Base-by-base conservation (phyloP, 35 echinoderm and acorn worm species). In the Lytechinus variegatus region DNA sequence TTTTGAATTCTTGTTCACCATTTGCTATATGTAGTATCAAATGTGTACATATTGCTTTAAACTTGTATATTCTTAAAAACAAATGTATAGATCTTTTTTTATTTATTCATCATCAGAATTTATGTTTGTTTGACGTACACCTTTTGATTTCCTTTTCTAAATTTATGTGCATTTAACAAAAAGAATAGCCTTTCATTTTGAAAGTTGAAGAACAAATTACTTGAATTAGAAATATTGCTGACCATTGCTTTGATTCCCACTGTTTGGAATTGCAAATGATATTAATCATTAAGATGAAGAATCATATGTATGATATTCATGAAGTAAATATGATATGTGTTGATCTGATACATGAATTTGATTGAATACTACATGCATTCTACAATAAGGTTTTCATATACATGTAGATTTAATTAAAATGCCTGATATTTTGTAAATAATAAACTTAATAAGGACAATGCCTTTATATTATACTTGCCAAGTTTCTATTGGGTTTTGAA, bases 381-480 rank as follows among this genome's bases (percentile, higher is more conserved):
- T 6, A 79, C 16, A 79, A 79, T 79, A n/a, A 21, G 19, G 19
- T 79, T 79, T 79, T 24, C 66, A 16, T 16, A 4, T 14, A 79
- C 66, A 79, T 79, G 66, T 79, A 79, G 19, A 19, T n/a, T 79
- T 6, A 2, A 79, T 79, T 24, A 7, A 79, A 79, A 79, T 24
- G 66, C 24, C n/a, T 79, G 3, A 24, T 79, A 79, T 79, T 79
- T 4, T 79, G 66, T 79, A 79, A 79, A 79, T 79, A 79, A 79
- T 79, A 24, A 79, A 79, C 16, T 79, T 44, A 24, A 79, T 79
- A 79, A 8, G 66, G 66, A 79, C 66, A 79, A 71, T 79, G 66
- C 66, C 66, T 79, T 79, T 79, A 79, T 79, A 79, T 79, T 79
- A 79, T 79, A 79, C 66, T 79, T 79, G 66, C 66, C 66, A 79